These are phyloP conservation scores for Galerucella nymphaeae DNA, from an alignment of 2,888 invertebrate species.

Conservation along the genomic window DNA sequence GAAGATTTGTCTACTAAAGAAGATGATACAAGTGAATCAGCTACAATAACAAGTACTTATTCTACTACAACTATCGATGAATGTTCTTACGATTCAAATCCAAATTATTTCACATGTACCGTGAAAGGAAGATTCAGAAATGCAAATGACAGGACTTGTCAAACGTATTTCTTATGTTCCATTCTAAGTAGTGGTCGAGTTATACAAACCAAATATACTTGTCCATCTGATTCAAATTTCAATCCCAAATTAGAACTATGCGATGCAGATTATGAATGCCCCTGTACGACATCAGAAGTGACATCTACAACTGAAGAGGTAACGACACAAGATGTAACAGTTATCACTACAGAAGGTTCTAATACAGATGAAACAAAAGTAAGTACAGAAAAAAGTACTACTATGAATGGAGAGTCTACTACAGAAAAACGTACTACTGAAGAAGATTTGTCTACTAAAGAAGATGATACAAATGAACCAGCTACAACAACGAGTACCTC, in stretches of 20 bases:
- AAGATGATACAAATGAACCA: neutral
- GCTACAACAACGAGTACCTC: neutral
- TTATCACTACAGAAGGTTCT: neutral
- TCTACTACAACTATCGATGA: too few species aligned
- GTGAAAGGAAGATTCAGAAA: conserved; percentile 65
- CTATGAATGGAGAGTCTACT: neutral
- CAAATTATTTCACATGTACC: conserved; percentile 46
- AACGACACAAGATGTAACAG: neutral
- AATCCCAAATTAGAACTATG: conserved; percentile 41
- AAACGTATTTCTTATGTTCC: conserved; percentile 50
- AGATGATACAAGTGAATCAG: neutral
- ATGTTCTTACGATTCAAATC: conserved; percentile 12
- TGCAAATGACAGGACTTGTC: conserved; percentile 56
- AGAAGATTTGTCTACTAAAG: neutral
- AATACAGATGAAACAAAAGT: neutral
- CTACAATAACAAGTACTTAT: neutral
- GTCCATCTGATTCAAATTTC: conserved; percentile 48
- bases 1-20: neutral
- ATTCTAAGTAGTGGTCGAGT: conserved; percentile 49
- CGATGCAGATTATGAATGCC: conserved; percentile 62
- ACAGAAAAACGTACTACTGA: neutral
- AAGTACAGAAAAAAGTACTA: neutral
- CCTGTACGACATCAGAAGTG: conserved; percentile 37
- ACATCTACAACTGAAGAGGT: conserved; percentile 4
- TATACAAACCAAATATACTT: conserved; percentile 53